Conservation (phyloP, 2,888 invertebrate genomes). For the Morpho deidamia region DNA sequence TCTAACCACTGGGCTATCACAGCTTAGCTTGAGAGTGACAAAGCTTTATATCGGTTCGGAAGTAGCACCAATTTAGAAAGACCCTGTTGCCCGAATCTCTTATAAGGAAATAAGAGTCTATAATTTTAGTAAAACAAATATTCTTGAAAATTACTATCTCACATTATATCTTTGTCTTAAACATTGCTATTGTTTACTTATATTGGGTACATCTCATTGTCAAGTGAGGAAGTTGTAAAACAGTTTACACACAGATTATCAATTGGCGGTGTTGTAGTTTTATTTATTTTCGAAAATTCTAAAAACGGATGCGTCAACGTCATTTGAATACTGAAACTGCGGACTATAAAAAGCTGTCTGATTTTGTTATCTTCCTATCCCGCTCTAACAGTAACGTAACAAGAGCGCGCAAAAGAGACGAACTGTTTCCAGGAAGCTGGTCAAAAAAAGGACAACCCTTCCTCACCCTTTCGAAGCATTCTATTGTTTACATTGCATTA, state of each 20-base stretch:
- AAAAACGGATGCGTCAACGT: constrained; percentile 73
- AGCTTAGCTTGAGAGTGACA: no score
- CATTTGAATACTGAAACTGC: constrained; percentile 73
- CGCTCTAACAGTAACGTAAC: constrained; percentile 31
- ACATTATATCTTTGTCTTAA: no score
- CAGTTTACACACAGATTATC: constrained; percentile 54
- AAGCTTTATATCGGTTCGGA: no score
- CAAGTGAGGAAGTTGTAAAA: constrained; percentile 67
- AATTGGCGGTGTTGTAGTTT: constrained; percentile 39
- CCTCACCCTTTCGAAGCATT: constrained; percentile 68
- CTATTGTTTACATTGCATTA: constrained; percentile 55
- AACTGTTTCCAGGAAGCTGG: constrained; percentile 63
- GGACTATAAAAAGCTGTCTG: constrained; percentile 45
- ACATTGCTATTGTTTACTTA: no score
- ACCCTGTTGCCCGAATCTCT: no score
- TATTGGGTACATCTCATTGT: constrained; percentile 30
- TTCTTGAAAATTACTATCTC: no score
- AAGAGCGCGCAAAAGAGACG: constrained; percentile 44
- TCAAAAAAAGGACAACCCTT: constrained; percentile 75
- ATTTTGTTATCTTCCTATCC: constrained; percentile 31
- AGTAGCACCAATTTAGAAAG: no score
- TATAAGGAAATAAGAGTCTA: no score
- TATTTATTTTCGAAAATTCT: constrained; percentile 56
- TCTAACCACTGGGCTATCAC: no score
- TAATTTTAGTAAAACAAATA: no score